Percentiles rank a stretch among this genome's conserved stretches.
phyloP scores from a whole-genome alignment of 2,888 invertebrate species.

The Orchesellides sinensis region DNA sequence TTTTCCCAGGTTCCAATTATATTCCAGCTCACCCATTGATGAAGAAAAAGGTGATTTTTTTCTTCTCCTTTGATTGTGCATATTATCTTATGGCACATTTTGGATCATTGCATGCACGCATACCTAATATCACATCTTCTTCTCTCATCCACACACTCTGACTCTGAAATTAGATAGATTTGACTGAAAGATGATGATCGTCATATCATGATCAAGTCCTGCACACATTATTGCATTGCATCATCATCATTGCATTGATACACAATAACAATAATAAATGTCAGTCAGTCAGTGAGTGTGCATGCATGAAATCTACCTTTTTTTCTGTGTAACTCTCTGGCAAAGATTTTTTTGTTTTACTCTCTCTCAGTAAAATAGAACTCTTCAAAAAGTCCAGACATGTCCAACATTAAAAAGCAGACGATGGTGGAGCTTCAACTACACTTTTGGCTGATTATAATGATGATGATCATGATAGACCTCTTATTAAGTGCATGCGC shows the following conservation, averaged over 20 bases:
- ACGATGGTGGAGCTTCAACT: constrained; percentile 57
- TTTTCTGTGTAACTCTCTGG: background rate
- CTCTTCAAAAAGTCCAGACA: constrained; percentile 23
- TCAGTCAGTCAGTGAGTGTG: too few species aligned
- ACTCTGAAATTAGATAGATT: too few species aligned
- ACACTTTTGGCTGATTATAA: constrained; percentile 61
- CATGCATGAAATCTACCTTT: too few species aligned
- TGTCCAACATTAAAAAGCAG: constrained; percentile 44
- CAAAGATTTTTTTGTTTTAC: constrained; percentile 24
- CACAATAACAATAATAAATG: too few species aligned
- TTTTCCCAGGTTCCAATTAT: constrained; percentile 6
- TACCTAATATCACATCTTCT: background rate
- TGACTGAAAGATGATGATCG: too few species aligned
- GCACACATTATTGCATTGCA: too few species aligned
- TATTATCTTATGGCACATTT: constrained; percentile 20
- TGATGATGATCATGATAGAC: constrained; percentile 58
- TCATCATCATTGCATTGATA: too few species aligned
- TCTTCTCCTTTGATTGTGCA: background rate
- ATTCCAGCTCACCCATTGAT: constrained; percentile 38
- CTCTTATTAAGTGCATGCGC: constrained; percentile 67
- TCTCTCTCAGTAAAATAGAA: constrained; percentile 14
- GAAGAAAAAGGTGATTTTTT: constrained; percentile 22
- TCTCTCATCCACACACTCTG: background rate
- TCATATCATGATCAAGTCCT: too few species aligned
- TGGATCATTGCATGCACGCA: background rate